A percentile compares a stretch with the other conserved stretches of the same genome.
Evolutionary conservation across 1,140 invertebrate species (phyloP).

Genomic region (Rhizoglyphus robini): DNA sequence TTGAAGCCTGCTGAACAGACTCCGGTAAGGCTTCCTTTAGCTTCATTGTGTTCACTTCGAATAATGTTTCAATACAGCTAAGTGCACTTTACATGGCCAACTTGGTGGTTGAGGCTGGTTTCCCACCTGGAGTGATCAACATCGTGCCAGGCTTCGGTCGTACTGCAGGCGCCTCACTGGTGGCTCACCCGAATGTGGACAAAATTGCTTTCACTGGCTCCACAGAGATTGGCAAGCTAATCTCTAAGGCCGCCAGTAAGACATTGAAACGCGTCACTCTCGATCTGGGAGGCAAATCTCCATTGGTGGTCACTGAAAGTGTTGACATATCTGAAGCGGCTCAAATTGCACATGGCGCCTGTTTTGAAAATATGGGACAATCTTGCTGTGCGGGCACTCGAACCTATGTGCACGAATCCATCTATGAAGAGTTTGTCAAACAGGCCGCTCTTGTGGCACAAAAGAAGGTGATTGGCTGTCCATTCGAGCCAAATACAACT

Average conservation of each 20-base stretch:
- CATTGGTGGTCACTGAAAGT: constrained; percentile 60
- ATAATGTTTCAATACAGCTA: constrained; percentile 30
- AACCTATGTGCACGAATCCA: constrained; percentile 60
- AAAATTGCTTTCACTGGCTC: constrained; percentile 77
- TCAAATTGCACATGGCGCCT: constrained; percentile 53
- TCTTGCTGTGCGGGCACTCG: constrained; percentile 80
- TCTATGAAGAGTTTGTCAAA: constrained; percentile 76
- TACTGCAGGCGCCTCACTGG: constrained; percentile 22
- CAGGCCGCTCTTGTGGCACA: constrained; percentile 51
- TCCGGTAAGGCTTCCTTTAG: not conserved
- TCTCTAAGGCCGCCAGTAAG: constrained; percentile 54
- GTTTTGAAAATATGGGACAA: constrained; percentile 75
- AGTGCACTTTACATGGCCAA: constrained; percentile 39
- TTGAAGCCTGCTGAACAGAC: constrained; percentile 45
- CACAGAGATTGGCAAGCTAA: constrained; percentile 51
- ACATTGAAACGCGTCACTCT: constrained; percentile 72
- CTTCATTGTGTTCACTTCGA: no score
- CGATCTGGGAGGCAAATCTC: constrained; percentile 52
- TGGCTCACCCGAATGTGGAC: constrained; percentile 39
- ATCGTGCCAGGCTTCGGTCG: constrained; percentile 31
- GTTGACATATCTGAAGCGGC: constrained; percentile 70
- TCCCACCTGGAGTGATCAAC: constrained; percentile 36
- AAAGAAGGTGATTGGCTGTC: constrained; percentile 62
- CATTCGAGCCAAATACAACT: constrained; percentile 48
- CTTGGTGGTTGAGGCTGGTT: constrained; percentile 26